Evolutionary conservation across 2,888 invertebrate species (phyloP).

Genomic region (Elysia crispata): DNA sequence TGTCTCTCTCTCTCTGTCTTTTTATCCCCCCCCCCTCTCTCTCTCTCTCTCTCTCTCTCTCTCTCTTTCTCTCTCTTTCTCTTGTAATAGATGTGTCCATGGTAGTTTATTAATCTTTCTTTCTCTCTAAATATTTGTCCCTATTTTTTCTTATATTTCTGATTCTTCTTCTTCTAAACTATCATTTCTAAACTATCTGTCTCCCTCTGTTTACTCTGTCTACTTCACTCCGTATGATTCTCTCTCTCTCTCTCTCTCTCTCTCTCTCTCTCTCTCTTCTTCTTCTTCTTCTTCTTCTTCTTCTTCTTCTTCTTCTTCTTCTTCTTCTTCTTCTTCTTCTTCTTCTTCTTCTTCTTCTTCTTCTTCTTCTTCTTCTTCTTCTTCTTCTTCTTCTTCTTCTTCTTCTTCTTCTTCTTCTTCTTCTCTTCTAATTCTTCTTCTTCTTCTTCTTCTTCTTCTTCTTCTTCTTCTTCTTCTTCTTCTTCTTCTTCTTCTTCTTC

Average conservation of each 20-base stretch:
- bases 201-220: too few species aligned
- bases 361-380: conserved; percentile 43
- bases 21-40: too few species aligned
- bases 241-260: neutral
- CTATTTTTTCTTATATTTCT: too few species aligned
- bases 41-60: too few species aligned
- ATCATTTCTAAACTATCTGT: too few species aligned
- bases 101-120: too few species aligned
- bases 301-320: conserved; percentile 26
- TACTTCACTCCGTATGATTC: conserved; percentile 1
- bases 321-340: conserved; percentile 32
- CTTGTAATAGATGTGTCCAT: too few species aligned
- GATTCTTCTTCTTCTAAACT: too few species aligned
- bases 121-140: too few species aligned
- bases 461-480: conserved; percentile 13
- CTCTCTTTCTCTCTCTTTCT: too few species aligned
- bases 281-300: neutral
- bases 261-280: neutral
- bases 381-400: conserved; percentile 32
- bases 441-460: neutral
- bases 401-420: conserved; percentile 33
- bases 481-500: conserved; percentile 9
- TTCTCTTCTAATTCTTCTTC: too few species aligned
- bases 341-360: conserved; percentile 19
- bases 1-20: too few species aligned